Evolutionary conservation across 92 coral and sea anemone genomes (phyloP), one percentile per base, ranked within the genome.

Genomic region (Epizoanthus scotinus): DNA sequence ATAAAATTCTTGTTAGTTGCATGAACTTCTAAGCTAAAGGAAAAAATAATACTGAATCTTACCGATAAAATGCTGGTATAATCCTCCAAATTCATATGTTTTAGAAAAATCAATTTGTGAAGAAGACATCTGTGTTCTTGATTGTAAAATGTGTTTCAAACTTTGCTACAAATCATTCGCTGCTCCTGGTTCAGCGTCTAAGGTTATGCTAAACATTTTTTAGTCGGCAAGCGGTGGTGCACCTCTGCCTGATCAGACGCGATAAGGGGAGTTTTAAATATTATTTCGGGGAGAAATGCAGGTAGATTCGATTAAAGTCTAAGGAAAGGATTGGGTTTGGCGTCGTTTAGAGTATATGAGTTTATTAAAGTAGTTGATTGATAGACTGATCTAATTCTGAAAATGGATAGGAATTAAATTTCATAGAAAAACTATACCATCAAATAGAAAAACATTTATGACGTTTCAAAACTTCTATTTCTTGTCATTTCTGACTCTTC

Each of bases 311-410:
- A 75, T 75, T 75, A 75, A 67, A 75, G 81, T 36, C 81, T 38
- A 75, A 38, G 91, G 83, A 90, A 86, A 82, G 82, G 85, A 87
- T 90, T 91, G 83, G 80, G 89, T 90, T 92, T 84, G 78, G 82
- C 68, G 54, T 80, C 89, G 89, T 90, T 88, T 90, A 88, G 86
- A 73, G 66, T 84, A 88, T 93, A 90, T 90, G 87, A 90, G 87
- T 86, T 89, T 68, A 84, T 91, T 91, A 91, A 83, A 78, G 82
- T 59, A 59, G 77, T 82, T 79, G 86, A 84, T 83, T 89, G 95
- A 89, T 86, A 84, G 82, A 78, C 78, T 85, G 91, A 90, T 90
- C 81, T 75, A 75, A 75, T 75, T 75, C 81, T 20, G 59, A 60
- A 75, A 75, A 49, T 75, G 68, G 67, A 75, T 75, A 67, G 36